Conservation (phyloP, 2,888 invertebrate species). For the Andrena marginata region DNA sequence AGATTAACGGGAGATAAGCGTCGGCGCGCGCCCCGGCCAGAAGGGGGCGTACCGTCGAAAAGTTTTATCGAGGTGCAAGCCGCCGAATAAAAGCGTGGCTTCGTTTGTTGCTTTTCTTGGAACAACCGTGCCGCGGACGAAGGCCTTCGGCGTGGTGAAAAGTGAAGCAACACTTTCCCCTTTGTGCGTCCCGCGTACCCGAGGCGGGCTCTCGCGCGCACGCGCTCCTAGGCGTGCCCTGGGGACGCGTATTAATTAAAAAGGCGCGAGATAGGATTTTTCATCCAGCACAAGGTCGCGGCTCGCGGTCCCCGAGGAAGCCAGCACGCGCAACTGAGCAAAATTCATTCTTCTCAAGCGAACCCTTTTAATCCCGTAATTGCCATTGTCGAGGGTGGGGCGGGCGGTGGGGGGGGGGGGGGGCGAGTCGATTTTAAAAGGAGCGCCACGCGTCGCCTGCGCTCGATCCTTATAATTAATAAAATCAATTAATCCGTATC, state of each 20-base stretch:
- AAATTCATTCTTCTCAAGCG: background rate
- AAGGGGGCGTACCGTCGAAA: slow-evolving; percentile 33
- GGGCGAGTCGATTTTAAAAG: slow-evolving; percentile 27
- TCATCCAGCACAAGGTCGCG: slow-evolving; percentile 31
- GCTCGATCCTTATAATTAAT: slow-evolving; percentile 49
- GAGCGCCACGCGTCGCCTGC: slow-evolving; percentile 23
- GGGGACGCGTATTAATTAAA: slow-evolving; percentile 53
- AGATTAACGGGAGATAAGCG: slow-evolving; percentile 59
- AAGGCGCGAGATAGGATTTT: slow-evolving; percentile 20
- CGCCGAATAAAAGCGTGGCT: slow-evolving; percentile 46
- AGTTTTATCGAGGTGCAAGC: slow-evolving; percentile 41
- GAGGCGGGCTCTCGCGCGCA: background rate
- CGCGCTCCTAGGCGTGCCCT: slow-evolving; percentile 6
- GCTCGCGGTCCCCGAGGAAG: background rate
- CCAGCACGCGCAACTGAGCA: background rate
- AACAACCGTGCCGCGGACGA: slow-evolving; percentile 52
- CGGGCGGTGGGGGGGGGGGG: no score
- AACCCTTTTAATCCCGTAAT: slow-evolving; percentile 19
- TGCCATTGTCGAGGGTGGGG: background rate
- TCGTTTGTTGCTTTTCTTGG: slow-evolving; percentile 70
- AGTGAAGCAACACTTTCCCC: slow-evolving; percentile 67
- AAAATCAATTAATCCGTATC: slow-evolving; percentile 55
- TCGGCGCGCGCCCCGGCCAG: background rate
- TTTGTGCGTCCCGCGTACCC: slow-evolving; percentile 38
- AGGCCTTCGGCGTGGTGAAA: slow-evolving; percentile 64